Base-by-base conservation (phyloP, 2,797 vertebrate genomes). In the Syndactyla subalaris region DNA sequence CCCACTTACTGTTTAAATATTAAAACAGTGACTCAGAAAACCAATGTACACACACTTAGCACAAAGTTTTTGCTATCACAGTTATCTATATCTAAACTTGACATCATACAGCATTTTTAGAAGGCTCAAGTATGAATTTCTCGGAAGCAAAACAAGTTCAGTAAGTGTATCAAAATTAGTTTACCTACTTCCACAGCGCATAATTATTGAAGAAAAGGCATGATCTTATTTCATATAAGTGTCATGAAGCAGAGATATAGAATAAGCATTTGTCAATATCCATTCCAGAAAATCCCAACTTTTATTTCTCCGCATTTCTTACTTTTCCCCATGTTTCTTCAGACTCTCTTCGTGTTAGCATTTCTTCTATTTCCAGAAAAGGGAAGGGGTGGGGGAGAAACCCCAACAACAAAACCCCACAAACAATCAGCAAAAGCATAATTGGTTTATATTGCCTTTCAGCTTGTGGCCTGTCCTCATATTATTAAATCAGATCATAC, bases 121-220 rank as follows among this genome's bases (percentile, higher is more conserved):
- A 96, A 72, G 46, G 89, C 59, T 83, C 52, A 72, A 81, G 41
- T 57, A 94, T 59, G 27, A 89, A 94, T 94, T 92, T 94, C 46
- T 89, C 49, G 0, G 83, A 95, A 95, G 70, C 48, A 94, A 83
- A 48, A 51, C 61, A 96, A 94, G 75, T 95, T 93, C 91, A 97
- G 20, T 79, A 96, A 96, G 51, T 65, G 91, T 96, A 97, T 95
- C 79, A 98, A 98, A 97, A 98, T 96, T 94, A 95, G 86, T 96
- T 96, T 98, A 98, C 98, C 98, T 98, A 97, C 97, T 98, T 98
- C 96, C 93, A 96, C 79, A 97, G 95, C 41, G 84, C 78, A 92
- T 94, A 82, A 96, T 95, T 97, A 97, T 90, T 97, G 97, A 96
- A 96, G 96, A 96, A 94, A 96, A 93, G 76, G 46, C 95, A 89